Evolutionary conservation across 2,888 invertebrate genomes (phyloP).

Genomic region (Sarcophaga rosellei): DNA sequence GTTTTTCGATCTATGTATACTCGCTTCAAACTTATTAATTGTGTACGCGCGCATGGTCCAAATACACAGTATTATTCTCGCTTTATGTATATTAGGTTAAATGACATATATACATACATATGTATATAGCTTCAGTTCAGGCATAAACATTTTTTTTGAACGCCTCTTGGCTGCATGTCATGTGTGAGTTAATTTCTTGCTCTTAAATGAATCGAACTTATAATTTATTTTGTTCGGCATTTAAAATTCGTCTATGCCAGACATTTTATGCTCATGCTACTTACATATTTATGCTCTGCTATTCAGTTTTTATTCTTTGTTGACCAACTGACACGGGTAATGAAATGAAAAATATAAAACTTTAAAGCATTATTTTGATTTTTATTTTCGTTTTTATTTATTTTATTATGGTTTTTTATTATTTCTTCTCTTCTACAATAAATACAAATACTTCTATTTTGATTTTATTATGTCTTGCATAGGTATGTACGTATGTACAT

Average conservation of each 20-base stretch:
- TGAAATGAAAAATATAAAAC: constrained; percentile 44
- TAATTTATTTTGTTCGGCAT: not conserved
- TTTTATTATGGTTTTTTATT: constrained; percentile 43
- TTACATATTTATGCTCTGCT: not conserved
- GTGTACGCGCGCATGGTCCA: too few relatives aligned
- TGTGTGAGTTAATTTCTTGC: too few relatives aligned
- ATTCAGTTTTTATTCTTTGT: constrained; percentile 32
- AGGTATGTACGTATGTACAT: not conserved
- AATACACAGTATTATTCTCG: too few relatives aligned
- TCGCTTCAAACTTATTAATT: too few relatives aligned
- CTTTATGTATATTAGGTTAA: too few relatives aligned
- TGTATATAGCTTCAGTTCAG: too few relatives aligned
- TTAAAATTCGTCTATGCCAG: not conserved
- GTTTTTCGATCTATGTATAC: too few relatives aligned
- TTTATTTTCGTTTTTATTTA: constrained; percentile 25
- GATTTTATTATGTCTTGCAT: constrained; percentile 26
- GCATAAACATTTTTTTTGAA: too few relatives aligned
- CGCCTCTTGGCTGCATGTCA: too few relatives aligned
- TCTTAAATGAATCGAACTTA: too few relatives aligned
- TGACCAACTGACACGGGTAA: constrained; percentile 56
- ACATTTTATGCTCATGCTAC: not conserved
- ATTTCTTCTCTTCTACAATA: constrained; percentile 17
- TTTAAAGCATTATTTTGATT: constrained; percentile 22
- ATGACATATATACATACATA: too few relatives aligned
- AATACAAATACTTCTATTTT: constrained; percentile 23